phyloP scores from a whole-genome alignment of 2,888 invertebrate genomes.

The Epinotia brunnichana region DNA sequence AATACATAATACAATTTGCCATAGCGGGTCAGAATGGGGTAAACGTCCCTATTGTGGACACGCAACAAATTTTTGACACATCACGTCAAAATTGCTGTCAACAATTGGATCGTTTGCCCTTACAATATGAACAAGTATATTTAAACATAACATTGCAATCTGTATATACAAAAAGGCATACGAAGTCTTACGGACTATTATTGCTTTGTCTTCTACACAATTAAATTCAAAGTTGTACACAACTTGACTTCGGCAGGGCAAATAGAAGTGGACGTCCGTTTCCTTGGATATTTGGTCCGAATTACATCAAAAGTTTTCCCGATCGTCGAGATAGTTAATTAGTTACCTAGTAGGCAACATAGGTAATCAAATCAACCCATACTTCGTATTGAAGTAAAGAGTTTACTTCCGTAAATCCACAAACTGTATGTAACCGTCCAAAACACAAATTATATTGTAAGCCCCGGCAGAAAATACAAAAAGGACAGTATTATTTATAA shows the following conservation, averaged over 20 bases:
- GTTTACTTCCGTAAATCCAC: too few species aligned
- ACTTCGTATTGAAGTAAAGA: too few species aligned
- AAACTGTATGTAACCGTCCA: too few species aligned
- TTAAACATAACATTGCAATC: slow-evolving; percentile 1
- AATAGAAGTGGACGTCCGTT: not conserved
- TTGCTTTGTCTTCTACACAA: slow-evolving; percentile 1
- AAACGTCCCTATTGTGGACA: slow-evolving; percentile 2
- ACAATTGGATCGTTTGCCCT: not conserved
- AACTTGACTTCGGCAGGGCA: not conserved
- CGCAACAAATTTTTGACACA: not conserved
- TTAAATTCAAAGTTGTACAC: not conserved
- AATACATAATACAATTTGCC: not conserved
- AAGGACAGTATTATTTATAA: too few species aligned
- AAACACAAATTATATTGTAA: not conserved
- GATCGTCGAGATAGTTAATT: too few species aligned
- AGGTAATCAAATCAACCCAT: too few species aligned
- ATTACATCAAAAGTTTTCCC: not conserved
- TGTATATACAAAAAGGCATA: not conserved
- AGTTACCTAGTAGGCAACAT: too few species aligned
- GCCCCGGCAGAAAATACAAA: too few species aligned
- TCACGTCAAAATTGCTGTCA: not conserved
- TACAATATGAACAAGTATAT: not conserved
- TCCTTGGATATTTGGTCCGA: not conserved
- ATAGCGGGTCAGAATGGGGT: not conserved
- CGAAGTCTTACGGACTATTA: slow-evolving; percentile 1